Percentiles rank a stretch among this genome's conserved stretches.
Conservation (phyloP, 2,113 vertebrate species). For the Myrmecobius fasciatus region DNA sequence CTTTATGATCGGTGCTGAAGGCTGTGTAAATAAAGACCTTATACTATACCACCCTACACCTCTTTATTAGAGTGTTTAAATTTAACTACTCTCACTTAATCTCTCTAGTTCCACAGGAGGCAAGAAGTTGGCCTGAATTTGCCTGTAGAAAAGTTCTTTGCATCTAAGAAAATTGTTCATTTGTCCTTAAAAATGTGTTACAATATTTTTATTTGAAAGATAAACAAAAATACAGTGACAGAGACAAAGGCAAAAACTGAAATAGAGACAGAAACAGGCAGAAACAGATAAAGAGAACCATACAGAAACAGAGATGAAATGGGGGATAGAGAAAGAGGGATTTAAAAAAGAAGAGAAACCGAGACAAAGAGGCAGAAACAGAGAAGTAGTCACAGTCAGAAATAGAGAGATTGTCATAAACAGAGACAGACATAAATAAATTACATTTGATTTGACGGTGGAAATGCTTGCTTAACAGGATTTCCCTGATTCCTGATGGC, state of each 20-base stretch:
- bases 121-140: not conserved
- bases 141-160: not conserved
- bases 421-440: not conserved
- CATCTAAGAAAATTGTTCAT: not conserved
- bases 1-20: accelerated
- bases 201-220: not conserved
- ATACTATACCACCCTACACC: not conserved
- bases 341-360: not conserved
- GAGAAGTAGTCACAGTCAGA: no score
- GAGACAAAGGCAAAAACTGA: not conserved
- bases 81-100: not conserved
- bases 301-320: not conserved
- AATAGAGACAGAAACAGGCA: not conserved
- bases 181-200: not conserved
- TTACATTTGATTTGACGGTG: not conserved
- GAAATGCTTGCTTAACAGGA: no score
- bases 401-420: not conserved
- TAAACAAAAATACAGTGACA: not conserved
- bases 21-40: not conserved
- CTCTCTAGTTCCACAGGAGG: not conserved
- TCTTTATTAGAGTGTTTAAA: not conserved
- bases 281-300: not conserved
- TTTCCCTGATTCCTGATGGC: not conserved
- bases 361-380: not conserved
- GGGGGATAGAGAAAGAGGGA: not conserved